These are phyloP conservation scores for Chaetodon trifascialis DNA, from an alignment of 2,113 vertebrate genomes.

Conservation along the genomic window DNA sequence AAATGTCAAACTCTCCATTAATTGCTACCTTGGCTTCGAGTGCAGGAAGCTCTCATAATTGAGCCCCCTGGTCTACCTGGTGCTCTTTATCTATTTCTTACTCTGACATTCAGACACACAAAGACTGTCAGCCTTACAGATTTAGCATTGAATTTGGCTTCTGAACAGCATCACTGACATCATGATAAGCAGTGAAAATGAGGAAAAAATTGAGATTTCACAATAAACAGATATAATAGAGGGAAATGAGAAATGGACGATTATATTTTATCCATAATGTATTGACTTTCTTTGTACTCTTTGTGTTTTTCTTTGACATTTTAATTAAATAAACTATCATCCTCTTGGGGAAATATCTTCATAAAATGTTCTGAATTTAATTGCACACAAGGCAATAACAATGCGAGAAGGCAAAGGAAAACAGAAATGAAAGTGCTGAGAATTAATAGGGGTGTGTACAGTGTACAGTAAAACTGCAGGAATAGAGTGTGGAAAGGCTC, in stretches of 20 bases:
- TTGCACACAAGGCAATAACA: conserved; percentile 17
- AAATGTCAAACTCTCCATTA: conserved; percentile 1
- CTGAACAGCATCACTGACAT: not conserved
- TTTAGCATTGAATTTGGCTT: conserved; percentile 9
- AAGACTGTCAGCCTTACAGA: not conserved
- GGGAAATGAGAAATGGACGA: not conserved
- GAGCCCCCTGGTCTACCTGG: conserved; percentile 1
- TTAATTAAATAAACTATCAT: conserved; percentile 23
- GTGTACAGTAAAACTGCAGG: conserved; percentile 28
- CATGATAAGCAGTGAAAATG: not conserved
- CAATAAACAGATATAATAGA: not conserved
- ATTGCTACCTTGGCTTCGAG: conserved; percentile 1
- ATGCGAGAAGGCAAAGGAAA: conserved; percentile 30
- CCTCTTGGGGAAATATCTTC: conserved; percentile 27
- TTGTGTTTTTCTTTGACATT: conserved; percentile 1
- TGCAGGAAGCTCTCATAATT: conserved; percentile 16
- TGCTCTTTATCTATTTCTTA: conserved; percentile 19
- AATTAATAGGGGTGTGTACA: conserved; percentile 34
- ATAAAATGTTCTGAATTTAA: conserved; percentile 32
- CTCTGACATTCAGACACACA: conserved; percentile 24
- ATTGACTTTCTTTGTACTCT: not conserved
- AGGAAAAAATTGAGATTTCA: not conserved
- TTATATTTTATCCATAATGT: not conserved
- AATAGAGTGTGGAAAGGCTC: conserved; percentile 17
- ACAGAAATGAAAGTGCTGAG: conserved; percentile 30